Evolutionary conservation across 2,888 invertebrate genomes (phyloP), one percentile per base, ranked within the genome.

Genomic region (Limnephilus marmoratus): DNA sequence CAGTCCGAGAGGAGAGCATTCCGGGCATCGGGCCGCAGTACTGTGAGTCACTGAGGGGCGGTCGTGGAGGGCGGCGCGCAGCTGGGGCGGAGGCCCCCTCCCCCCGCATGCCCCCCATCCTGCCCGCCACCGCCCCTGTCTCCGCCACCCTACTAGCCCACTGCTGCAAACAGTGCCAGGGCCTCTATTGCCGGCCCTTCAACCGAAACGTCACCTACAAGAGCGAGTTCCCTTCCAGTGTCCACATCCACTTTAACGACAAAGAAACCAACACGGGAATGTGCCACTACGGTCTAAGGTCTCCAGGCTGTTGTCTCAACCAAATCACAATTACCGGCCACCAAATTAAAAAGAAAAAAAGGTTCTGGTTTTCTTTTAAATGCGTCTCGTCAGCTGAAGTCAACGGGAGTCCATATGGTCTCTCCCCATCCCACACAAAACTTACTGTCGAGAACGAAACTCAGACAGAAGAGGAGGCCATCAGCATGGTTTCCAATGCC

Each of bases 401-500:
- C 49, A 41, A 81, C 15, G 90, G 83, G 29, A 81, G 49, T 4
- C 88, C 90, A 1, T 93, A 92, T 49, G 85, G 85, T 5, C 90
- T 93, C n/a, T 53, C 93, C 3, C 89, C 92, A 3, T 85, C 34
- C 2, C 81, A 90, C 0, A 81, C 91, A 7, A 91, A 91, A 24
- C 81, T 93, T 13, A 93, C 94, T 1, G 92, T 94, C 7, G 94
- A 94, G 15, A 94, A 94, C 29, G 93, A 94, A 83, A 94, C 94
- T 80, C 93, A 93, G 68, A 92, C 93, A 9, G 93, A 93, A 4
- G 89, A 81, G 3, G 93, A 93, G 53, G 90, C 91, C 37, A 91
- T 94, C 90, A 94, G 94, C 37, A 94, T 95, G 94, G 94, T 94
- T 31, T 94, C 95, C 31, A 95, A 95, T 93, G 95, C 95, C 93